These are phyloP conservation scores for Lepilemur septentrionalis DNA, from an alignment of 2,797 vertebrate genomes.

Conservation along the genomic window DNA sequence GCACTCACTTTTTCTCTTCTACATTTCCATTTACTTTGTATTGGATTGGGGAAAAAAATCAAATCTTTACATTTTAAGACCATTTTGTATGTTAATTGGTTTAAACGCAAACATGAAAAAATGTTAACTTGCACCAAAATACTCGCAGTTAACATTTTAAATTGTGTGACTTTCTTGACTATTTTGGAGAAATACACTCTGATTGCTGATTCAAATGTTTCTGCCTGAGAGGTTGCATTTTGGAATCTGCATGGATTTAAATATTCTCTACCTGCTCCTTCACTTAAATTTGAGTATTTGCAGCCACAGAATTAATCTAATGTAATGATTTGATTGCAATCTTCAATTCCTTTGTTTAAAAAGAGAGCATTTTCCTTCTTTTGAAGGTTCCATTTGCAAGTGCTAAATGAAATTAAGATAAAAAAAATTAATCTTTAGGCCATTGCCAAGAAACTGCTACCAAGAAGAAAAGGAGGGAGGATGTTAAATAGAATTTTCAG, in stretches of 20 bases:
- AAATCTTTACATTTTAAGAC: slow-evolving; percentile 20
- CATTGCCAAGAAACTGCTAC: neutral
- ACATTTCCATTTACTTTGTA: neutral
- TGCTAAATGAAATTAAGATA: slow-evolving; percentile 28
- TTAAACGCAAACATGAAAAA: slow-evolving; percentile 19
- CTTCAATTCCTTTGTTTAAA: slow-evolving; percentile 31
- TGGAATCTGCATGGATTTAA: neutral
- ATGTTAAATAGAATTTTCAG: slow-evolving; percentile 19
- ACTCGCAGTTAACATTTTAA: slow-evolving; percentile 7
- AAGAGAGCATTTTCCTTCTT: slow-evolving; percentile 26
- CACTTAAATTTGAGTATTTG: neutral
- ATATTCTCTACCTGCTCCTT: neutral
- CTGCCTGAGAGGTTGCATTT: neutral
- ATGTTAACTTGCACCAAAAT: slow-evolving; percentile 43
- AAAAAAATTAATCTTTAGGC: slow-evolving; percentile 21
- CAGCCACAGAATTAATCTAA: neutral
- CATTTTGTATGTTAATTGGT: slow-evolving; percentile 49
- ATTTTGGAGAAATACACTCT: neutral
- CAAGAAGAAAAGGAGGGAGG: neutral
- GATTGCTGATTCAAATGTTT: neutral
- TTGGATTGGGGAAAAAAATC: neutral
- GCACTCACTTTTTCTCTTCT: neutral
- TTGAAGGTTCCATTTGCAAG: slow-evolving; percentile 42
- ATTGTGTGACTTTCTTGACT: neutral
- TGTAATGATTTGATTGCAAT: neutral